These are phyloP conservation scores for Neomonachus schauinslandi DNA, from an alignment of 2,113 vertebrate genomes.

Conservation along the genomic window DNA sequence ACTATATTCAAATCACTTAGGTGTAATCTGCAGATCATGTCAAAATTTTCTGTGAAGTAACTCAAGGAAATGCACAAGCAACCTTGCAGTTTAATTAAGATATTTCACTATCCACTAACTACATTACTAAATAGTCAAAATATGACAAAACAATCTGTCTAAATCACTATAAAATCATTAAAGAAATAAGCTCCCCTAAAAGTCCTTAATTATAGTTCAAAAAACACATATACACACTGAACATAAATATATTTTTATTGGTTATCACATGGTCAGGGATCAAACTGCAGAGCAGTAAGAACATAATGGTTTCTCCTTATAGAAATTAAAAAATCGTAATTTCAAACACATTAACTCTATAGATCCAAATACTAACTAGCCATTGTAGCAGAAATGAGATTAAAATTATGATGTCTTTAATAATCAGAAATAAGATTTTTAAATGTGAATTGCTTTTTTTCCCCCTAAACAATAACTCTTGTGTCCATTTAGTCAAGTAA, in stretches of 20 bases:
- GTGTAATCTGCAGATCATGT: background rate
- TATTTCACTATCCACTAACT: background rate
- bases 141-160: background rate
- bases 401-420: background rate
- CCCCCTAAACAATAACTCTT: background rate
- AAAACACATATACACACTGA: background rate
- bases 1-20: background rate
- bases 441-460: background rate
- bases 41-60: conserved; percentile 20
- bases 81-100: conserved; percentile 25
- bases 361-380: background rate
- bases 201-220: conserved; percentile 4
- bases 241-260: conserved; percentile 34
- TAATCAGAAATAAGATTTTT: background rate
- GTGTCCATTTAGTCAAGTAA: background rate
- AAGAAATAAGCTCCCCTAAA: conserved; percentile 10
- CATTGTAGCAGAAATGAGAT: conserved; percentile 13
- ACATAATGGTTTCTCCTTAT: background rate
- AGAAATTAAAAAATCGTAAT: background rate
- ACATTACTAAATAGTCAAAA: conserved; percentile 1
- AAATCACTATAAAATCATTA: background rate
- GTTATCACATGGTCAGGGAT: background rate
- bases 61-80: background rate
- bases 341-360: background rate
- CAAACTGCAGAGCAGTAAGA: background rate